Conservation (phyloP, 1,140 invertebrate species). For the Drosophila bocqueti region DNA sequence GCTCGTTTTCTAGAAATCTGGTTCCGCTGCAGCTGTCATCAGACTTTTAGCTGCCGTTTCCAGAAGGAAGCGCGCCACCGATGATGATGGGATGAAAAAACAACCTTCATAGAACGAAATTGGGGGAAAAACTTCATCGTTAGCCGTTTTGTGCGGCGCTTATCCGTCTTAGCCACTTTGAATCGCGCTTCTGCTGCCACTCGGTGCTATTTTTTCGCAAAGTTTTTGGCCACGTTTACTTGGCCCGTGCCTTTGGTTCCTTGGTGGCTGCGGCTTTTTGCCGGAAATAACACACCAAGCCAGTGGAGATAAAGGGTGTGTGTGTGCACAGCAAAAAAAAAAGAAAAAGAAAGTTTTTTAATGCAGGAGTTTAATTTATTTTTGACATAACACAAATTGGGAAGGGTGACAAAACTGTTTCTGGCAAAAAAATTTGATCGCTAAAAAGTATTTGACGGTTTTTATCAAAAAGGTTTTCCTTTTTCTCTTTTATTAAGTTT, state of each 20-base stretch:
- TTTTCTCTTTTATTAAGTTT: neutral
- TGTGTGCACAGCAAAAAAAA: conserved; percentile 10
- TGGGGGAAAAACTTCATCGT: conserved; percentile 64
- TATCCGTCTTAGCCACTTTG: conserved; percentile 76
- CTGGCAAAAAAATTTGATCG: neutral
- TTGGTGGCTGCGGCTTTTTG: conserved; percentile 34
- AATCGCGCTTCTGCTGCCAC: conserved; percentile 65
- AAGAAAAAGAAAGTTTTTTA: neutral
- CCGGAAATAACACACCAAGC: conserved; percentile 40
- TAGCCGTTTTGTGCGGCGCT: conserved; percentile 64
- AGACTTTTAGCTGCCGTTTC: conserved; percentile 50
- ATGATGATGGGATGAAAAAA: conserved; percentile 16
- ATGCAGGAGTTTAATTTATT: neutral
- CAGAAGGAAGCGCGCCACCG: conserved; percentile 9
- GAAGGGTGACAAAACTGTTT: neutral
- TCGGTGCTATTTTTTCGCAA: conserved; percentile 55
- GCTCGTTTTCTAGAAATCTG: conserved; percentile 13
- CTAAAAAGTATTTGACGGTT: neutral
- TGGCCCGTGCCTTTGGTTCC: conserved; percentile 29
- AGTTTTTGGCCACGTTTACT: conserved; percentile 66
- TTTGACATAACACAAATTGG: conserved; percentile 1
- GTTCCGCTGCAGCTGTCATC: conserved; percentile 28
- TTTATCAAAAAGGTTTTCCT: neutral
- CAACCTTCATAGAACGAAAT: conserved; percentile 19
- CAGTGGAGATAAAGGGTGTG: conserved; percentile 17